Conservation (phyloP, 2,113 vertebrate genomes). For the Macheiramphus alcinus region DNA sequence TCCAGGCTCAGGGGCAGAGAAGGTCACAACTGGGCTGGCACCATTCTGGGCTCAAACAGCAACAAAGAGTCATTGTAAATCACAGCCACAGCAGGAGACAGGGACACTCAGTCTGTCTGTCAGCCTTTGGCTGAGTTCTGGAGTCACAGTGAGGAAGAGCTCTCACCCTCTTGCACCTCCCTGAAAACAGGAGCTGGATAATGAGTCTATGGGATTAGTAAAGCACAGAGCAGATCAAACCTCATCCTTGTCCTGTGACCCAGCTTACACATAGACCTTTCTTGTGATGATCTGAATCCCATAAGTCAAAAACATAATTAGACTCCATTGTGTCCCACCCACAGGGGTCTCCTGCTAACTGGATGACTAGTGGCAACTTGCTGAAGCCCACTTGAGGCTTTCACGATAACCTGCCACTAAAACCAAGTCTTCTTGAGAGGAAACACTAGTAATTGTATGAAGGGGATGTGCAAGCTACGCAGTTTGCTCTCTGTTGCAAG, state of each 20-base stretch:
- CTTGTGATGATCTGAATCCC: background rate
- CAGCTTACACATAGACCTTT: background rate
- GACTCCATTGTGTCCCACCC: background rate
- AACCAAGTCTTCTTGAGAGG: background rate
- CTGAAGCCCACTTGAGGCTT: background rate
- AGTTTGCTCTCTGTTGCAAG: background rate
- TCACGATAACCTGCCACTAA: background rate
- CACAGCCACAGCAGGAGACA: background rate
- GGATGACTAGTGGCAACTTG: background rate
- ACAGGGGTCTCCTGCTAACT: background rate
- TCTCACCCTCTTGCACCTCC: background rate
- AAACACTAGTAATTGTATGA: background rate
- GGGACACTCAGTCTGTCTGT: background rate
- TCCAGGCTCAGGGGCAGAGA: background rate
- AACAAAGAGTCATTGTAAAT: background rate
- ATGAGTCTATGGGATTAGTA: background rate
- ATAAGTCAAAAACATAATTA: accelerated
- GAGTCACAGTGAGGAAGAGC: background rate
- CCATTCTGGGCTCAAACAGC: background rate
- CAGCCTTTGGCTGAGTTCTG: background rate
- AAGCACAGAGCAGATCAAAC: background rate
- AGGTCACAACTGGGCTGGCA: background rate
- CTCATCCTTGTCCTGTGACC: background rate
- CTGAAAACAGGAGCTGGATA: background rate
- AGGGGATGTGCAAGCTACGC: background rate